phyloP scores from a whole-genome alignment of 2,888 invertebrate species.

The Atherix ibis region DNA sequence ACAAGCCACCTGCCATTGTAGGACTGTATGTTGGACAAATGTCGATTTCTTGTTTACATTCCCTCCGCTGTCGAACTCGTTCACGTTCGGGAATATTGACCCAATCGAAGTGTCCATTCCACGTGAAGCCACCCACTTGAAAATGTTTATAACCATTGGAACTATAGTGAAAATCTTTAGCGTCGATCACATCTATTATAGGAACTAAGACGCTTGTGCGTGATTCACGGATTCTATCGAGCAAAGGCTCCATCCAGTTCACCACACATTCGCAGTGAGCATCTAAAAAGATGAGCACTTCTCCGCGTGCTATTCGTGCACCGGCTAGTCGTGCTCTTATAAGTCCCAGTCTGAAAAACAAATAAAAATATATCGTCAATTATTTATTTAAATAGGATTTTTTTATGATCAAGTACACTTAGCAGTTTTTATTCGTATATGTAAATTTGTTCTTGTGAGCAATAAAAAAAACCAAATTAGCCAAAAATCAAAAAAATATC shows the following conservation, averaged over 20 bases:
- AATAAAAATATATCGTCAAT: no score
- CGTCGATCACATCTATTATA: conserved; percentile 87
- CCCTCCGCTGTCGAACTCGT: conserved; percentile 22
- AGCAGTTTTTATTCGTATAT: no score
- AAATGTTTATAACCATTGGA: conserved; percentile 32
- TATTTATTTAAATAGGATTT: no score
- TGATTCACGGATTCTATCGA: conserved; percentile 69
- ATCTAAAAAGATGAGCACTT: conserved; percentile 74
- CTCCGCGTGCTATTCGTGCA: conserved; percentile 63
- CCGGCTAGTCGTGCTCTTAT: conserved; percentile 83
- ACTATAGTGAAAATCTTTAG: conserved; percentile 32
- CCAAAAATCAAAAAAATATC: no score
- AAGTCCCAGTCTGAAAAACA: conserved; percentile 50
- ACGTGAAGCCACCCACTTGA: conserved; percentile 40
- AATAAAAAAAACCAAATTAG: no score
- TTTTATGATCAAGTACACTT: no score
- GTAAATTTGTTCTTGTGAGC: no score
- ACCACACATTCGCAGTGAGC: conserved; percentile 76
- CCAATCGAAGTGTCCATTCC: conserved; percentile 91
- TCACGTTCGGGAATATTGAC: conserved; percentile 37
- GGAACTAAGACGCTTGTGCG: conserved; percentile 74
- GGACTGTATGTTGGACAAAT: conserved; percentile 49
- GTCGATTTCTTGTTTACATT: conserved; percentile 23
- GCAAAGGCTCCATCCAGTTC: conserved; percentile 78
- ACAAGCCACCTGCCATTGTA: conserved; percentile 97